phyloP scores from a whole-genome alignment of 2,113 vertebrate genomes.

The Trachemys scripta region DNA sequence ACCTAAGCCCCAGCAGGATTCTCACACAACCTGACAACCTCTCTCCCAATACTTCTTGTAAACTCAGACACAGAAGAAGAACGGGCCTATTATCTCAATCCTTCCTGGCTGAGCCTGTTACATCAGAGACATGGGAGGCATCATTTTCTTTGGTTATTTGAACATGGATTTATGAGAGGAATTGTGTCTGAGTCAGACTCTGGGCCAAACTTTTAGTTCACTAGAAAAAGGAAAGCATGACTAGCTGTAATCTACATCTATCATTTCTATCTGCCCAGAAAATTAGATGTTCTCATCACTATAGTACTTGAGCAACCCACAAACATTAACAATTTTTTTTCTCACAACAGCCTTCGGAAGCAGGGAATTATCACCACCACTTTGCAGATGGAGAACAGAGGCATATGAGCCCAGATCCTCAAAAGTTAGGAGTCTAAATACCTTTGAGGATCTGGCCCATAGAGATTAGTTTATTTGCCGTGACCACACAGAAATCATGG shows the following conservation, averaged over 20 bases:
- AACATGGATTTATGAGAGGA: background rate
- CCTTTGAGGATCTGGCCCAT: too few species aligned
- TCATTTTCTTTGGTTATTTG: background rate
- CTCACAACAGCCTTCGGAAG: background rate
- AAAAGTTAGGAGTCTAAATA: too few species aligned
- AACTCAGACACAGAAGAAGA: background rate
- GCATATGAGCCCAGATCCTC: too few species aligned
- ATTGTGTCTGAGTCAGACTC: background rate
- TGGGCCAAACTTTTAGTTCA: background rate
- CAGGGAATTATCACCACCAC: accelerated
- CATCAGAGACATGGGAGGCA: too few species aligned
- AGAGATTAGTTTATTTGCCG: background rate
- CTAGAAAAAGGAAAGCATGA: background rate
- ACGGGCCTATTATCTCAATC: background rate
- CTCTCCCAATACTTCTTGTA: background rate
- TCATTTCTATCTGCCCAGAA: background rate
- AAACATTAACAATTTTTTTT: background rate
- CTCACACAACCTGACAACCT: too few species aligned
- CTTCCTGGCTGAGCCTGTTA: too few species aligned
- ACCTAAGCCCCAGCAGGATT: too few species aligned
- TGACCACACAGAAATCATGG: too few species aligned
- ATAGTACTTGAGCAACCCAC: background rate
- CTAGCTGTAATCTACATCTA: background rate
- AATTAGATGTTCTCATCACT: background rate
- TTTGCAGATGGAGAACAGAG: too few species aligned